These are phyloP conservation scores for Sander lucioperca DNA, from an alignment of 2,113 vertebrate species.

Conservation along the genomic window DNA sequence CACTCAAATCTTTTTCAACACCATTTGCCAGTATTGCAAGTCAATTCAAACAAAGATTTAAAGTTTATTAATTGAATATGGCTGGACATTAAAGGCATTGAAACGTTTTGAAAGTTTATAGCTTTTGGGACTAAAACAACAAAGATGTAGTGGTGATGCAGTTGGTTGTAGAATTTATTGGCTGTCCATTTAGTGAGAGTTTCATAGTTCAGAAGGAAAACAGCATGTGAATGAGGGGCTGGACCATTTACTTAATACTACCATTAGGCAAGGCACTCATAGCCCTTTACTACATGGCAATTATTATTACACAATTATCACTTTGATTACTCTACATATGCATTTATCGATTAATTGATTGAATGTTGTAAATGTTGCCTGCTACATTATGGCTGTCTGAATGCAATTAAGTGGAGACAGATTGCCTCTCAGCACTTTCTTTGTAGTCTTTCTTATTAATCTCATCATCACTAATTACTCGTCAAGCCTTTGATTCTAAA, in stretches of 20 bases:
- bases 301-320: conserved; percentile 12
- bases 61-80: background rate
- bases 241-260: background rate
- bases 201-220: background rate
- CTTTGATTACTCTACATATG: conserved; percentile 29
- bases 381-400: conserved; percentile 34
- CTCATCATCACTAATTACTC: conserved; percentile 74
- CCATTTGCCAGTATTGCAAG: background rate
- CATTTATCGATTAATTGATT: conserved; percentile 28
- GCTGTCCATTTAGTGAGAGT: background rate
- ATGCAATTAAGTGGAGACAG: conserved; percentile 42
- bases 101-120: background rate
- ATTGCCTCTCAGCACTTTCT: conserved; percentile 47
- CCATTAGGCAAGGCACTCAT: background rate
- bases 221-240: background rate
- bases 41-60: background rate
- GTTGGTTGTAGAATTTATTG: background rate
- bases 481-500: conserved; percentile 76
- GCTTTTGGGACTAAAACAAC: background rate
- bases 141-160: background rate
- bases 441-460: conserved; percentile 69
- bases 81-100: background rate
- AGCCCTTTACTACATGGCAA: background rate
- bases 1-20: background rate
- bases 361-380: conserved; percentile 5